These are phyloP conservation scores for Melanophora roralis DNA, from an alignment of 2,888 invertebrate genomes.

Conservation along the genomic window DNA sequence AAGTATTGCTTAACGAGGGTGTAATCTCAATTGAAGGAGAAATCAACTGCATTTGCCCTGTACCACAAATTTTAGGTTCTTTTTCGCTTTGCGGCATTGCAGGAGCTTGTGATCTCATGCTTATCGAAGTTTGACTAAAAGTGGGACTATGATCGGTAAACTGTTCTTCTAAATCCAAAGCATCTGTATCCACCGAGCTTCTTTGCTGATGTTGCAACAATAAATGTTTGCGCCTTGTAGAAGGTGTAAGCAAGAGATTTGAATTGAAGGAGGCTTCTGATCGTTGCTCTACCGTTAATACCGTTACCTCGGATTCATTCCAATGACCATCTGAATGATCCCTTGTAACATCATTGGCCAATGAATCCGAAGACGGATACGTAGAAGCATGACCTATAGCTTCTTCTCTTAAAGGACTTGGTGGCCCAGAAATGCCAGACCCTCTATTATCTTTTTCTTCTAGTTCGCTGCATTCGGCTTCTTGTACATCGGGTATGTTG, in stretches of 20 bases:
- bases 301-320: conserved; percentile 93
- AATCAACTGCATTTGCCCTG: conserved; percentile 31
- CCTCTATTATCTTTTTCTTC: conserved; percentile 71
- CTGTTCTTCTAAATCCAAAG: conserved; percentile 85
- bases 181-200: conserved; percentile 91
- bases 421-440: conserved; percentile 81
- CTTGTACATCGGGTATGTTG: conserved; percentile 66
- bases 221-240: conserved; percentile 87
- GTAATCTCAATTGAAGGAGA: conserved; percentile 59
- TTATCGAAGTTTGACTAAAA: conserved; percentile 64
- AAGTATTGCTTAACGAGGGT: conserved; percentile 19
- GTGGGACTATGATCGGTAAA: conserved; percentile 78
- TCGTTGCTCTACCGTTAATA: conserved; percentile 83
- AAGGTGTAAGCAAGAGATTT: conserved; percentile 84
- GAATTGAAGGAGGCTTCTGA: conserved; percentile 77
- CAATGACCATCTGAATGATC: conserved; percentile 92
- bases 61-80: conserved; percentile 9
- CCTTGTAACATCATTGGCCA: conserved; percentile 86
- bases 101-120: conserved; percentile 48
- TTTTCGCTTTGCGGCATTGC: conserved; percentile 47
- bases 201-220: conserved; percentile 90
- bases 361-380: conserved; percentile 89
- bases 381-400: conserved; percentile 81
- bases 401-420: conserved; percentile 80
- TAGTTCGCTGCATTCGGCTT: conserved; percentile 42